Evolutionary conservation across 1,140 invertebrate species (phyloP).

Genomic region (Physella acuta): DNA sequence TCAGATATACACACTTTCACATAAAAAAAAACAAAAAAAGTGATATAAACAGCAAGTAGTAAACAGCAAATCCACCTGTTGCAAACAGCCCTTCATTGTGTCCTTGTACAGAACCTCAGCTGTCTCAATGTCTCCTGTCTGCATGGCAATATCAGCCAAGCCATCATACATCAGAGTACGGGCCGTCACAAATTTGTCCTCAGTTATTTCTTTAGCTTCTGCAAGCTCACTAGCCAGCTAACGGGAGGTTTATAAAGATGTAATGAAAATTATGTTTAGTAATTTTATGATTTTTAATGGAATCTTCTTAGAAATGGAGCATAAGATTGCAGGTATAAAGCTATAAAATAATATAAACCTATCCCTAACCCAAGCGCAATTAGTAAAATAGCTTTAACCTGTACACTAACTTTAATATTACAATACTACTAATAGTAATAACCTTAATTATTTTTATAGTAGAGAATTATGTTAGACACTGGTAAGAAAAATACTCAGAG

Average conservation of each 20-base stretch:
- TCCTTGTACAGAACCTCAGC: conserved; percentile 81
- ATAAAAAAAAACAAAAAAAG: too few species aligned
- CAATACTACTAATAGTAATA: neutral
- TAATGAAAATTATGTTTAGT: neutral
- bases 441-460: neutral
- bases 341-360: neutral
- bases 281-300: neutral
- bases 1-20: too few species aligned
- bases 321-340: neutral
- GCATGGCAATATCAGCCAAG: conserved; percentile 85
- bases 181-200: conserved; percentile 63
- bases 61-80: conserved; percentile 59
- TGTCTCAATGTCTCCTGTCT: conserved; percentile 74
- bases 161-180: conserved; percentile 86
- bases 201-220: conserved; percentile 36
- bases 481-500: neutral
- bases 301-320: neutral
- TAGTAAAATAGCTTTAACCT: neutral
- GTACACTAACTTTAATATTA: neutral
- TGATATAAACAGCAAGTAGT: too few species aligned
- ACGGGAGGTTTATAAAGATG: neutral
- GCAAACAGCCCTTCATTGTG: conserved; percentile 73
- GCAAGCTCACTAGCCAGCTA: conserved; percentile 35
- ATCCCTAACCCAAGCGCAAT: neutral
- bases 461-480: neutral